Conservation (phyloP, 2,113 vertebrate species). For the Alces alces region DNA sequence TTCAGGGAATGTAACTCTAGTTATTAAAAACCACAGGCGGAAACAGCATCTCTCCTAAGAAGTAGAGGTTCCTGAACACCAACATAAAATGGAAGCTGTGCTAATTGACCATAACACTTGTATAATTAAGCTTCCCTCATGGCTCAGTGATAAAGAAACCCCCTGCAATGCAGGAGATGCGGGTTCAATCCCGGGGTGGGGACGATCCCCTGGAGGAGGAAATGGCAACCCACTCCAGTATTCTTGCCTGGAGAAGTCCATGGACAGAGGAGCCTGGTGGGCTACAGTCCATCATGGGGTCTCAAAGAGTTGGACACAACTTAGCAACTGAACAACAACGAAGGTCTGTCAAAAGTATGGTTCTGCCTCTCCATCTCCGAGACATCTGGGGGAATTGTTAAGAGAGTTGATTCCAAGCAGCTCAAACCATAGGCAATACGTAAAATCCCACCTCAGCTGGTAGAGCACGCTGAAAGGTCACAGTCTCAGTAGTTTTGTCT, state of each 20-base stretch:
- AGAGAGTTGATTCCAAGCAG: not conserved
- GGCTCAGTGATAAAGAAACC: not conserved
- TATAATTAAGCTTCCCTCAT: not conserved
- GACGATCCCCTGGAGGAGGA: not conserved
- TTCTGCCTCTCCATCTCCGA: not conserved
- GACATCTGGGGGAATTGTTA: not conserved
- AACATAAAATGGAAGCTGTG: not conserved
- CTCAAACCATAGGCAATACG: not conserved
- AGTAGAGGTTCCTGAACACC: not conserved
- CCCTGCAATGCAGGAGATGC: not conserved
- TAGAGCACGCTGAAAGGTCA: not conserved
- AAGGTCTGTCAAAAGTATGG: not conserved
- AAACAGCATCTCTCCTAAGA: not conserved
- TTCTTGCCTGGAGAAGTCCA: not conserved
- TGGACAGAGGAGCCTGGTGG: not conserved
- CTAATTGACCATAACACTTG: not conserved
- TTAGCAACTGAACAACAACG: not conserved
- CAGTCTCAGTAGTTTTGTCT: not conserved
- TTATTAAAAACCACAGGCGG: constrained; percentile 7
- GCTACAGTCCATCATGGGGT: not conserved
- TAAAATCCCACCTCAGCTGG: not conserved
- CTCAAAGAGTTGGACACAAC: fast-evolving
- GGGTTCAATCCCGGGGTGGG: not conserved
- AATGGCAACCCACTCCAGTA: not conserved
- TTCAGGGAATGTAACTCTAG: not conserved